These are phyloP conservation scores for Cynopterus brachyotis DNA, from an alignment of 2,113 vertebrate genomes.

Conservation along the genomic window DNA sequence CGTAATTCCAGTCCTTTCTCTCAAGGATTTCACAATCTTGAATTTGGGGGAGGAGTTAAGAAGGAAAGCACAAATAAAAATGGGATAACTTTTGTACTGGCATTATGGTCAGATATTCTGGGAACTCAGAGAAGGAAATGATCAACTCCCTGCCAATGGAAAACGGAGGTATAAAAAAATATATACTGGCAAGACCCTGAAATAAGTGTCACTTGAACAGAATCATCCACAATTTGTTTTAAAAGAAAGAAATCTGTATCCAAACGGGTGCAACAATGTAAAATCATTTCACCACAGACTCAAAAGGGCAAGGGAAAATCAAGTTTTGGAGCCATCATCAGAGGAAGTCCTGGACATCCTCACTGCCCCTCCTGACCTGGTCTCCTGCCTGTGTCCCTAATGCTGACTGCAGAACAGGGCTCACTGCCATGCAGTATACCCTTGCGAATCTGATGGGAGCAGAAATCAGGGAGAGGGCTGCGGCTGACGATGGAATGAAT, in stretches of 20 bases:
- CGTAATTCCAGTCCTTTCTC: not conserved
- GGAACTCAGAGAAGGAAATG: constrained; percentile 13
- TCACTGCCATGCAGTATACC: not conserved
- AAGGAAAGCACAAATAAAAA: constrained; percentile 37
- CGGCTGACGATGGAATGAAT: not conserved
- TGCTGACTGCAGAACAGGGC: not conserved
- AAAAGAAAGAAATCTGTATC: not conserved
- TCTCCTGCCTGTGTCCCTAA: not conserved
- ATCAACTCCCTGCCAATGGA: not conserved
- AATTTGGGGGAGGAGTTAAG: not conserved
- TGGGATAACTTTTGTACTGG: not conserved
- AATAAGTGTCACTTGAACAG: not conserved
- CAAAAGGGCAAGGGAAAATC: not conserved
- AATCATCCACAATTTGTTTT: not conserved
- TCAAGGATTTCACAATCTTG: not conserved
- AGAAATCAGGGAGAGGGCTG: not conserved
- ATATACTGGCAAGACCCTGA: not conserved
- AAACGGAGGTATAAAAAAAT: not conserved
- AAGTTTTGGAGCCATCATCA: not conserved
- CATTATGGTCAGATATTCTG: not conserved
- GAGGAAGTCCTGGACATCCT: not conserved
- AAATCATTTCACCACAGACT: not conserved
- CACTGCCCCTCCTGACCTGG: not conserved
- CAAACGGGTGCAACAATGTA: not conserved
- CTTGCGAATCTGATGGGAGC: not conserved